A percentile compares a stretch with the other conserved stretches of the same genome.
Conservation (phyloP, 2,888 invertebrate genomes). For the Cephus pulcher region DNA sequence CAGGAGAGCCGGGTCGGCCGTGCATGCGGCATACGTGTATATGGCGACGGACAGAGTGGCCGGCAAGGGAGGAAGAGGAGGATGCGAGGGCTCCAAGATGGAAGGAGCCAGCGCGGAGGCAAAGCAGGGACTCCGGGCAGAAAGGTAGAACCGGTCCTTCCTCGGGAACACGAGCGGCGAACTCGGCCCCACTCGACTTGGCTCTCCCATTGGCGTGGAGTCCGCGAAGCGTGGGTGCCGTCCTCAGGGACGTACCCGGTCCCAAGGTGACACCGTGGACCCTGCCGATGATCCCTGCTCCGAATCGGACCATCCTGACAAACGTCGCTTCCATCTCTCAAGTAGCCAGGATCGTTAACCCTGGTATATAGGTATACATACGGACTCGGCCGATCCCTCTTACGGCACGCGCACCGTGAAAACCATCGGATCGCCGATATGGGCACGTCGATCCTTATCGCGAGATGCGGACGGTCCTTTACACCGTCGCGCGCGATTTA, state of each 20-base stretch:
- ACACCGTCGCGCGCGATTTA: neutral
- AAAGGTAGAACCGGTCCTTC: constrained; percentile 51
- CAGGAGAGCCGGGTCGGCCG: neutral
- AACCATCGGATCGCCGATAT: neutral
- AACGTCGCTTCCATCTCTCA: neutral
- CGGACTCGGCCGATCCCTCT: neutral
- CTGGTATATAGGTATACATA: neutral
- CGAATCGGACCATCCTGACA: neutral
- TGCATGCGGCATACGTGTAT: neutral
- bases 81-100: neutral
- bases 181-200: constrained; percentile 38
- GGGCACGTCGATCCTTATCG: neutral
- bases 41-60: neutral
- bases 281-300: neutral
- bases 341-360: neutral
- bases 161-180: constrained; percentile 18
- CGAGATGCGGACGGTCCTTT: neutral
- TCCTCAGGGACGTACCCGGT: neutral
- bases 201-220: constrained; percentile 48
- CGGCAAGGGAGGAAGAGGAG: neutral
- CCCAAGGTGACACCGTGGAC: neutral
- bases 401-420: neutral
- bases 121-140: constrained; percentile 3
- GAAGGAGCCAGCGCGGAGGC: neutral
- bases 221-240: constrained; percentile 38